Conservation (phyloP, 2,113 vertebrate species). For the Xiphophorus hellerii region DNA sequence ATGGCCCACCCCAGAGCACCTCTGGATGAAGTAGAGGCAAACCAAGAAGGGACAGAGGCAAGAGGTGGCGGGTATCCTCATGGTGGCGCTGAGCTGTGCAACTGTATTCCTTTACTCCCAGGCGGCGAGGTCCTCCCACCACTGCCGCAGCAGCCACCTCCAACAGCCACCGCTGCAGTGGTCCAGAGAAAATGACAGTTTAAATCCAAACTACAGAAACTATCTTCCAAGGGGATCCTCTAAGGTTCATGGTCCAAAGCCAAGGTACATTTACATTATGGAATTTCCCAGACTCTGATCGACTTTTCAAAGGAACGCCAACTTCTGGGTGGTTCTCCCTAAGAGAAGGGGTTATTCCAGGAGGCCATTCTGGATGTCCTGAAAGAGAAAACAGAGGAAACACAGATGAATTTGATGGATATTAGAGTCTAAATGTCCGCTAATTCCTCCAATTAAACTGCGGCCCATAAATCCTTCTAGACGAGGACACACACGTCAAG, state of each 20-base stretch:
- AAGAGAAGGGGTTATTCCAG: constrained; percentile 64
- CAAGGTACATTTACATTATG: constrained; percentile 88
- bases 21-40: constrained; percentile 96
- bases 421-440: constrained; percentile 60
- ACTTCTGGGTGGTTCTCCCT: constrained; percentile 79
- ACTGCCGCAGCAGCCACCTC: constrained; percentile 42
- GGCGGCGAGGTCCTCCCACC: constrained; percentile 55
- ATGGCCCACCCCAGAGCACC: constrained; percentile 83
- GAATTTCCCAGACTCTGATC: constrained; percentile 58
- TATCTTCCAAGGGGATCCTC: constrained; percentile 79
- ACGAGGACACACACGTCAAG: constrained; percentile 47
- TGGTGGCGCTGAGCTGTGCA: constrained; percentile 82
- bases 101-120: constrained; percentile 67
- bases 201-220: constrained; percentile 77
- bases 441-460: constrained; percentile 65
- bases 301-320: constrained; percentile 15
- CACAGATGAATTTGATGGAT: constrained; percentile 64
- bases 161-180: constrained; percentile 74
- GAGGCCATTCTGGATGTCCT: constrained; percentile 85
- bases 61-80: constrained; percentile 91
- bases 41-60: constrained; percentile 94
- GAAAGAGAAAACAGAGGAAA: constrained; percentile 46
- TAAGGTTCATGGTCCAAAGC: constrained; percentile 85
- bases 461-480: constrained; percentile 41
- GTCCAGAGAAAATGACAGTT: constrained; percentile 54